Evolutionary conservation across 2,113 vertebrate genomes (phyloP).

Genomic region (Brienomyrus brachyistius): DNA sequence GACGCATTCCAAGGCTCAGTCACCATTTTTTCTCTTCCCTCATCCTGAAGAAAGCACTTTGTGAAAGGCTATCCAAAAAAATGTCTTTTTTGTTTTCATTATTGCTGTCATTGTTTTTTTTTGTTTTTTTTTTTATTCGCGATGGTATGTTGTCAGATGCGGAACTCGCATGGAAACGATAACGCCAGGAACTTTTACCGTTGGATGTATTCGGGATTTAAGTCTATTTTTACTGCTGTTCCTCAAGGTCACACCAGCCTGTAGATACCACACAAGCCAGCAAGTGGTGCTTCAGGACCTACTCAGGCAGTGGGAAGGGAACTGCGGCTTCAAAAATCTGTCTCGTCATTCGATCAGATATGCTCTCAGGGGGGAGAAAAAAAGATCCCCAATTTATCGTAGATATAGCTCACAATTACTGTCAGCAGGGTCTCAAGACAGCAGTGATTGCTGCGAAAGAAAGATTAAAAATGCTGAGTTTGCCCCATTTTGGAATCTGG

Average conservation of each 20-base stretch:
- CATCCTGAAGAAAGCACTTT: slow-evolving; percentile 63
- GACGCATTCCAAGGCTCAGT: slow-evolving; percentile 59
- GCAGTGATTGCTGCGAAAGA: not conserved
- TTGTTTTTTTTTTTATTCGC: slow-evolving; percentile 38
- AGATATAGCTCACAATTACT: not conserved
- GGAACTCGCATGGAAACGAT: slow-evolving; percentile 49
- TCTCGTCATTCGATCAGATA: not conserved
- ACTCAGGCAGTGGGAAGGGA: not conserved
- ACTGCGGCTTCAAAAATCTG: not conserved
- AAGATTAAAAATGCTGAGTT: not conserved
- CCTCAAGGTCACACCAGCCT: slow-evolving; percentile 42
- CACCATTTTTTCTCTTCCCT: slow-evolving; percentile 21
- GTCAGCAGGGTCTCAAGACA: not conserved
- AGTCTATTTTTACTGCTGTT: slow-evolving; percentile 40
- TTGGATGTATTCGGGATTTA: slow-evolving; percentile 51
- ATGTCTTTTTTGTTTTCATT: slow-evolving; percentile 48
- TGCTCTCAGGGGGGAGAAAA: not conserved
- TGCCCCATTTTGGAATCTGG: not conserved
- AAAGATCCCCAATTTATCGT: not conserved
- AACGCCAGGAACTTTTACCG: slow-evolving; percentile 56
- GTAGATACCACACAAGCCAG: slow-evolving; percentile 17
- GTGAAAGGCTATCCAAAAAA: slow-evolving; percentile 58
- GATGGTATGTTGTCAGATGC: slow-evolving; percentile 53
- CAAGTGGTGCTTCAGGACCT: not conserved
- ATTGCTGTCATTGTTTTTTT: slow-evolving; percentile 43